These are phyloP conservation scores for Scaptodrosophila lebanonensis DNA, from an alignment of 1,140 invertebrate genomes.

Conservation along the genomic window DNA sequence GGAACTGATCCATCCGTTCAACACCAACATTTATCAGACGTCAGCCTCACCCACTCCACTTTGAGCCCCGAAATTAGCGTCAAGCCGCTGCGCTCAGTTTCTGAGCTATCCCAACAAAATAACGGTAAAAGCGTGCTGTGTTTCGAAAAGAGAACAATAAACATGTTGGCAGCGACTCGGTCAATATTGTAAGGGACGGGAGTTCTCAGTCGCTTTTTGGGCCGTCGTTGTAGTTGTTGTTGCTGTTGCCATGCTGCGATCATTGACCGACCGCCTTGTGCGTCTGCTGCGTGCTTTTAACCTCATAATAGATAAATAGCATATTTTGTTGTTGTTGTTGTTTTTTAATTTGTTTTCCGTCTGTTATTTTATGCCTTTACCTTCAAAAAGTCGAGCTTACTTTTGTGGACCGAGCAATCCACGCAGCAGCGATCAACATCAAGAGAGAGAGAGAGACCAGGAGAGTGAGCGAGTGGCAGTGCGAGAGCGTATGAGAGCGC, in stretches of 20 bases:
- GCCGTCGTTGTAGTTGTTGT: too few species aligned
- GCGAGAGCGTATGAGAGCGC: slow-evolving; percentile 17
- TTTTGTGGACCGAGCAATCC: slow-evolving; percentile 11
- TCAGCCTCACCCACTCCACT: neutral
- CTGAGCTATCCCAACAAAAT: slow-evolving; percentile 68
- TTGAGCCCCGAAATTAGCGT: slow-evolving; percentile 38
- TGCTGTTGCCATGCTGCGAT: slow-evolving; percentile 37
- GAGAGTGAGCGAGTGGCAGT: slow-evolving; percentile 10
- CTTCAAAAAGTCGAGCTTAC: slow-evolving; percentile 21
- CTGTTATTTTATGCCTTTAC: slow-evolving; percentile 12
- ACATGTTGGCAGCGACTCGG: slow-evolving; percentile 4
- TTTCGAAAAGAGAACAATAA: slow-evolving; percentile 8
- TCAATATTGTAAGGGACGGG: slow-evolving; percentile 10
- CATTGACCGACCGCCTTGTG: slow-evolving; percentile 46
- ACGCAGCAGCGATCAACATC: slow-evolving; percentile 5
- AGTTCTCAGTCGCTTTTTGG: neutral
- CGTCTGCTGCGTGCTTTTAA: slow-evolving; percentile 29
- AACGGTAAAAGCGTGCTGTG: slow-evolving; percentile 43
- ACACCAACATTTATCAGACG: too few species aligned
- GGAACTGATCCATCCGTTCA: too few species aligned
- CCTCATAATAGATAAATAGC: slow-evolving; percentile 49
- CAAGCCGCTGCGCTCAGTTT: slow-evolving; percentile 38
- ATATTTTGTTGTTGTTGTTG: slow-evolving; percentile 17
- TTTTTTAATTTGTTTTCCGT: slow-evolving; percentile 1
- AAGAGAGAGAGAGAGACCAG: neutral